Evolutionary conservation across 2,888 invertebrate species (phyloP), one percentile per base, ranked within the genome.

Genomic region (Ferrisia virgata): DNA sequence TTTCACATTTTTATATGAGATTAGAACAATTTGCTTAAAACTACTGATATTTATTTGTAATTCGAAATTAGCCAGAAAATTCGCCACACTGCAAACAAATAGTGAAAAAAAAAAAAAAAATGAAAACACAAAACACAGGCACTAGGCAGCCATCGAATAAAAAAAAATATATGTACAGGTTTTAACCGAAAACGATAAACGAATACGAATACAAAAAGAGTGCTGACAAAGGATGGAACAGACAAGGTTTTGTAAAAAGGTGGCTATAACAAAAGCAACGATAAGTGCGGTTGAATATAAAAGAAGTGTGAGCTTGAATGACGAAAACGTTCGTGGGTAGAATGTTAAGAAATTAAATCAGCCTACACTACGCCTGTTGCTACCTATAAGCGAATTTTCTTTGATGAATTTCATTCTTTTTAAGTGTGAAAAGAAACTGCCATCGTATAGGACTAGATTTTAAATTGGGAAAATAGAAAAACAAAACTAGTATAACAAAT

Each of bases 311-410:
- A 64, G 58, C 58, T 47, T 47, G 47, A 64, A 64, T 64, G 58
- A 64, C 58, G 11, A 64, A 64, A 64, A 64, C 58, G 28, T 64
- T 64, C 58, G 58, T 64, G 58, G 58, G 58, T 64, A 64, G 58
- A 64, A 64, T 64, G 58, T 28, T 64, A 64, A 64, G 58, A 64
- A 64, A 64, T 64, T 64, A 64, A 64, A 64, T 64, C 58, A 64
- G 58, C 58, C 58, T 64, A 64, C 28, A 64, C 28, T 64, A 13
- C 13, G 58, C 58, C 58, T 64, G 58, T 64, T 64, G 58, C 58
- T 64, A 47, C 47, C 47, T 47, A 64, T 64, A 64, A 64, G 28
- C 58, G 58, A 64, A 64, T 64, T 64, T 64, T 28, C 28, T 64
- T 28, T 64, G 58, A 64, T 64, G 58, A 64, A 64, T 64, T 64